phyloP scores from a whole-genome alignment of 2,888 invertebrate species.

The Catonia carolina region DNA sequence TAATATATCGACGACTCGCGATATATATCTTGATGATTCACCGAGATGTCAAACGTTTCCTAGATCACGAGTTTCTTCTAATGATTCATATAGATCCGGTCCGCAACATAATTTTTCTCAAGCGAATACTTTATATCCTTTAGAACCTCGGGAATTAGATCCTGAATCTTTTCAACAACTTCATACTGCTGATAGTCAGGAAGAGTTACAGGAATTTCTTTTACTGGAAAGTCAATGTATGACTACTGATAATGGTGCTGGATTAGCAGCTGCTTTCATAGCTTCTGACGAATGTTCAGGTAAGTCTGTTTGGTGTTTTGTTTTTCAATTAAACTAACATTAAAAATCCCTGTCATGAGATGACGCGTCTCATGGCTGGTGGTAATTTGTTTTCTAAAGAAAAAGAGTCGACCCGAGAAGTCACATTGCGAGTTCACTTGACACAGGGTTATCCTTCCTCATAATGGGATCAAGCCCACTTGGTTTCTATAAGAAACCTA shows the following conservation, averaged over 20 bases:
- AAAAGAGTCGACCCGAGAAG: no score
- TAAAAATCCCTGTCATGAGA: no score
- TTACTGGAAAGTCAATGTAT: conserved; percentile 54
- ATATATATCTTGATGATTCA: neutral
- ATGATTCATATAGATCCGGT: conserved; percentile 25
- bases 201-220: conserved; percentile 56
- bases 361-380: no score
- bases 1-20: conserved; percentile 20
- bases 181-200: conserved; percentile 54
- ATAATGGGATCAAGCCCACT: no score
- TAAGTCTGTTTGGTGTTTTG: no score
- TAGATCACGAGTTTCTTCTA: conserved; percentile 40
- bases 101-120: conserved; percentile 37
- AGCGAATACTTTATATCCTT: conserved; percentile 45
- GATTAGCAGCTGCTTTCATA: conserved; percentile 45
- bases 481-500: no score
- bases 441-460: no score
- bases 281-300: conserved; percentile 26
- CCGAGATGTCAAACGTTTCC: conserved; percentile 47
- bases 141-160: conserved; percentile 54
- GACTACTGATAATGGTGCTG: conserved; percentile 43
- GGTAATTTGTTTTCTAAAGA: no score
- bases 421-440: no score
- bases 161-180: conserved; percentile 51
- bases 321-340: no score